Evolutionary conservation across 2,113 vertebrate species (phyloP).

Genomic region (Oryzias javanicus): DNA sequence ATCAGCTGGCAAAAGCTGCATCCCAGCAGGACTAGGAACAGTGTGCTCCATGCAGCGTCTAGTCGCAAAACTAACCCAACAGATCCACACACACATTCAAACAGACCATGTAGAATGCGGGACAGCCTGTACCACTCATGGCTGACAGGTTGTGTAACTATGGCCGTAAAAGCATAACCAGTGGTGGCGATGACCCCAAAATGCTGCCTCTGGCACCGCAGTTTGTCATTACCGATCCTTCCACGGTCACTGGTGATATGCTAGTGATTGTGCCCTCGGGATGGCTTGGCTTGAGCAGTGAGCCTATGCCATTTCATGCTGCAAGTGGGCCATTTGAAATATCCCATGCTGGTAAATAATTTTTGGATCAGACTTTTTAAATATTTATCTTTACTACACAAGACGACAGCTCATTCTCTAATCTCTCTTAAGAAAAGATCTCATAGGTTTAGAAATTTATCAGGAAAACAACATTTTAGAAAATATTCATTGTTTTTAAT

Average conservation of each 20-base stretch:
- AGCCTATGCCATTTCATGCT: slow-evolving; percentile 16
- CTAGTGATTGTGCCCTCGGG: slow-evolving; percentile 52
- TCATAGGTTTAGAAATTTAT: background rate
- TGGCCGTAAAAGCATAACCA: slow-evolving; percentile 20
- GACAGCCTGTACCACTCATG: slow-evolving; percentile 34
- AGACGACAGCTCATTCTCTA: background rate
- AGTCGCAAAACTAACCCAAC: slow-evolving; percentile 24
- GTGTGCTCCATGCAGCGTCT: slow-evolving; percentile 23
- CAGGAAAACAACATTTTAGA: background rate
- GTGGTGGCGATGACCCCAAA: slow-evolving; percentile 21
- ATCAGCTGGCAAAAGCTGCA: slow-evolving; percentile 26
- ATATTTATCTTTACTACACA: background rate
- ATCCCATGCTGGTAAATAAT: background rate
- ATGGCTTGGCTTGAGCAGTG: slow-evolving; percentile 20
- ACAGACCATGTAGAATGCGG: slow-evolving; percentile 17
- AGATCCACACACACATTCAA: slow-evolving; percentile 16
- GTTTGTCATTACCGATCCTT: slow-evolving; percentile 56
- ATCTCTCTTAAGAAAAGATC: background rate
- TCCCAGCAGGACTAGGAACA: slow-evolving; percentile 9
- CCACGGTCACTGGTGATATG: slow-evolving; percentile 60
- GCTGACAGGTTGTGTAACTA: slow-evolving; percentile 49
- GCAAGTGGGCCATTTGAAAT: slow-evolving; percentile 49
- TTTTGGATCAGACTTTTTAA: background rate
- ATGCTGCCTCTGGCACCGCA: slow-evolving; percentile 18
- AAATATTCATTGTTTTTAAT: slow-evolving; percentile 2